Evolutionary conservation across 2,797 vertebrate species (phyloP), one percentile per base, ranked within the genome.

Genomic region (Euthynnus affinis): DNA sequence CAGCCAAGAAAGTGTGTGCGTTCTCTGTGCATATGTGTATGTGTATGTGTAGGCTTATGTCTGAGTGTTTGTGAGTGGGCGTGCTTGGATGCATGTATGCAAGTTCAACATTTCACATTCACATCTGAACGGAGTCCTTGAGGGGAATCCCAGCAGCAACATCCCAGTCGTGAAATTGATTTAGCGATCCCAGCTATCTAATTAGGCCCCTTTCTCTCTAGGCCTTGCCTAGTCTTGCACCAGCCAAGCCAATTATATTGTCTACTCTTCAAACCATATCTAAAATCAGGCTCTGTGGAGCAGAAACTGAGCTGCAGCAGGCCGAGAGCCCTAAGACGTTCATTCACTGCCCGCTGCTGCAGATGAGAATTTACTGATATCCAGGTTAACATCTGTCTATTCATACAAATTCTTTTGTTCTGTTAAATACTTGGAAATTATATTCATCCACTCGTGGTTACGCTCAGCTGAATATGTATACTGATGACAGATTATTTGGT

Each of bases 101-200:
- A 3, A n/a, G 34, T 34, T 48, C 25, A 49, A 20, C n/a, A 65
- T 59, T 8, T 49, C 18, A 40, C 49, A 10, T 85, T 79, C 46
- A 51, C 61, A 56, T 34, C 10, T 76, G 46, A 55, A 48, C 42
- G 2, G 48, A 22, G 3, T 57, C 58, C 49, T 56, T 25, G 1
- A 53, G 52, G 77, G 77, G 27, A 40, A 48, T 44, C 46, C 76
- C 73, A 42, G 58, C 72, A 88, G 80, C 71, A 63, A 5, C 66
- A 15, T 49, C 15, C 2, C 76, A 22, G 53, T 48, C 5, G 1
- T 42, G 51, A 27, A 10, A 22, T 14, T 42, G 59, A 57, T 67
- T 73, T 12, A 53, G 51, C 0, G 10, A 69, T 46, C 14, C 71
- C 27, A 60, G 60, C 29, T 37, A 27, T 62, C 52, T 89, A 77